A percentile compares a stretch with the other conserved stretches of the same genome.
Conservation (phyloP, 2,113 vertebrate species). For the Eulemur macaco region DNA sequence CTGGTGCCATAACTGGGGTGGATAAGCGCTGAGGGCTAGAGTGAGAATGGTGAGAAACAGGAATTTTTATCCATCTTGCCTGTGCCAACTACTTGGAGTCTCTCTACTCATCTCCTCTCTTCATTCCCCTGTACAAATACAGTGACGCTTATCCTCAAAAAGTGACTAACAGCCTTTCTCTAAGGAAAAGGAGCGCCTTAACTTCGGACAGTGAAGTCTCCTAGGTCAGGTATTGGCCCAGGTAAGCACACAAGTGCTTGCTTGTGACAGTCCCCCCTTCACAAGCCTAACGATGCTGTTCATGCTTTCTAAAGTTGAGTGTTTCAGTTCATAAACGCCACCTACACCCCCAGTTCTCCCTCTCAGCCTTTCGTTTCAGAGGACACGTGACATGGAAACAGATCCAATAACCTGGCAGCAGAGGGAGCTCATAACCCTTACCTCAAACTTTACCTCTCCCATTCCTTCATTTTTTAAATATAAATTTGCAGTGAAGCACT, state of each 20-base stretch:
- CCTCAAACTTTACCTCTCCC: background rate
- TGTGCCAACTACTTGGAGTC: background rate
- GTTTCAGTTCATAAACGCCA: background rate
- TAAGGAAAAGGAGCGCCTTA: background rate
- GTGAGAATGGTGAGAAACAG: background rate
- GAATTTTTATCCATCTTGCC: background rate
- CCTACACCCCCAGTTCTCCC: background rate
- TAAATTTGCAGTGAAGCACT: background rate
- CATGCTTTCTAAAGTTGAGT: too few species aligned
- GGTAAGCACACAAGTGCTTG: background rate
- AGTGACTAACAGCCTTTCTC: background rate
- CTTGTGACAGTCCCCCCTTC: background rate
- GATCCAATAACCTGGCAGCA: background rate
- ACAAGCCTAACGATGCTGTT: background rate
- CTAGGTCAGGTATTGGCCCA: background rate
- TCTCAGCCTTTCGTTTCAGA: background rate
- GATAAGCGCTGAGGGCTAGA: background rate
- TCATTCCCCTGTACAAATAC: background rate
- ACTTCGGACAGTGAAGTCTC: background rate
- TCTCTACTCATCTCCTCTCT: background rate
- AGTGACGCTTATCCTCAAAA: background rate
- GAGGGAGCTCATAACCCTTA: background rate
- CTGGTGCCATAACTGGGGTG: background rate
- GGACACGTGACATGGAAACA: background rate
- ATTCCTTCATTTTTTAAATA: background rate